These are phyloP conservation scores for Phyllostomus discolor DNA, from an alignment of 2,113 vertebrate genomes.

Conservation along the genomic window DNA sequence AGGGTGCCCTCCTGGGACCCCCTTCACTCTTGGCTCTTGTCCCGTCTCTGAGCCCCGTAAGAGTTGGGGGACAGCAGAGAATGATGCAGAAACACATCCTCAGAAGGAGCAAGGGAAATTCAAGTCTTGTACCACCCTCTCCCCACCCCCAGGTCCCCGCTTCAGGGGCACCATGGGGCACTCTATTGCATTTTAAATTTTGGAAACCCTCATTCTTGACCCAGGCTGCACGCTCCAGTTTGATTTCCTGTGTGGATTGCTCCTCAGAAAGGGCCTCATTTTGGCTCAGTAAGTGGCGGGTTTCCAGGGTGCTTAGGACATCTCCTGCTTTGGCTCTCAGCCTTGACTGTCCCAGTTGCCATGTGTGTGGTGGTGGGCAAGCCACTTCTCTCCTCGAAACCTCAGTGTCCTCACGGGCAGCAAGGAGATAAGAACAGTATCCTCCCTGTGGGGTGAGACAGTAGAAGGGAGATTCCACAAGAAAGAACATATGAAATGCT, in stretches of 20 bases:
- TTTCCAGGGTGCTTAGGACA: neutral
- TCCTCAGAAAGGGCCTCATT: neutral
- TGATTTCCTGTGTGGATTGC: neutral
- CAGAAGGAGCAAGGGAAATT: neutral
- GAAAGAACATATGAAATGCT: neutral
- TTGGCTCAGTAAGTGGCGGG: fast-evolving
- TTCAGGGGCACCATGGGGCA: fast-evolving
- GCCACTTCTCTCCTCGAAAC: neutral
- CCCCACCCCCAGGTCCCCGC: fast-evolving
- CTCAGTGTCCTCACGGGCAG: neutral
- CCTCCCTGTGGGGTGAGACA: neutral
- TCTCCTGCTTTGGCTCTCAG: fast-evolving
- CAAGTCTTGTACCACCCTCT: fast-evolving
- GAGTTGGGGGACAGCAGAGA: neutral
- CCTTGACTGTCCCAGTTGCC: neutral
- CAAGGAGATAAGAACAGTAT: neutral
- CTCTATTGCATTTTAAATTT: neutral
- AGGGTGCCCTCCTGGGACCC: neutral
- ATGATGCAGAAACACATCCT: neutral
- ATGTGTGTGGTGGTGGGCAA: too few relatives aligned
- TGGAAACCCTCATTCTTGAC: neutral
- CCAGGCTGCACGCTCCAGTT: fast-evolving
- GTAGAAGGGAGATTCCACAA: neutral
- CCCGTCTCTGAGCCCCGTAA: neutral
- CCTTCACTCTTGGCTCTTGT: neutral